Conservation (phyloP, 2,797 vertebrate species). For the Chaenodraco wilsoni region DNA sequence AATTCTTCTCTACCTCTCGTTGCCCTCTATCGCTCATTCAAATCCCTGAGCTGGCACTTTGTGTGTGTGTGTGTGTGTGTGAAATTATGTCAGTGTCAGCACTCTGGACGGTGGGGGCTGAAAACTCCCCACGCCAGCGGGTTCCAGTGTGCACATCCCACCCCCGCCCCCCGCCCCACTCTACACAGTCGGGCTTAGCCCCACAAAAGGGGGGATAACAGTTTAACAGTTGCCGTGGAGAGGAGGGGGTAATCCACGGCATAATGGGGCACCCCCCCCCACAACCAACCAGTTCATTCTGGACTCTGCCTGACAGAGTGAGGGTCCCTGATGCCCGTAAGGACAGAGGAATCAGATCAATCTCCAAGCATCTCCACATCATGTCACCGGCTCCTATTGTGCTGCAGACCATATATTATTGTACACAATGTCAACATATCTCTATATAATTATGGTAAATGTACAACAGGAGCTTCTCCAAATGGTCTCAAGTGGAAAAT, state of each 20-base stretch:
- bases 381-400: slow-evolving; percentile 6
- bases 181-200: slow-evolving; percentile 77
- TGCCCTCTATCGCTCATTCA: slow-evolving; percentile 46
- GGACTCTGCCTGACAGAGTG: slow-evolving; percentile 51
- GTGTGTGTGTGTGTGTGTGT: slow-evolving; percentile 45
- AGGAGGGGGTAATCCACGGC: slow-evolving; percentile 76
- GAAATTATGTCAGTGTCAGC: slow-evolving; percentile 81
- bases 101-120: slow-evolving; percentile 67
- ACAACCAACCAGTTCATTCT: slow-evolving; percentile 76
- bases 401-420: background rate
- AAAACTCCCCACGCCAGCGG: slow-evolving; percentile 83
- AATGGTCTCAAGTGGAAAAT: no score
- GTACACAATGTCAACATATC: background rate
- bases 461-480: no score
- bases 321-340: slow-evolving; percentile 30
- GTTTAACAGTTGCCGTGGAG: slow-evolving; percentile 68
- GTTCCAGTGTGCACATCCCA: slow-evolving; percentile 72
- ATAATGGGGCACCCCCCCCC: slow-evolving; percentile 72
- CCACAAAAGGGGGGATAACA: slow-evolving; percentile 83
- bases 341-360: slow-evolving; percentile 19
- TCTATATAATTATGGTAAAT: no score
- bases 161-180: slow-evolving; percentile 23
- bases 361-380: slow-evolving; percentile 26
- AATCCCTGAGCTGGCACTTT: slow-evolving; percentile 81
- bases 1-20: slow-evolving; percentile 32